Evolutionary conservation across 2,113 vertebrate species (phyloP).

Genomic region (Miniopterus natalensis): DNA sequence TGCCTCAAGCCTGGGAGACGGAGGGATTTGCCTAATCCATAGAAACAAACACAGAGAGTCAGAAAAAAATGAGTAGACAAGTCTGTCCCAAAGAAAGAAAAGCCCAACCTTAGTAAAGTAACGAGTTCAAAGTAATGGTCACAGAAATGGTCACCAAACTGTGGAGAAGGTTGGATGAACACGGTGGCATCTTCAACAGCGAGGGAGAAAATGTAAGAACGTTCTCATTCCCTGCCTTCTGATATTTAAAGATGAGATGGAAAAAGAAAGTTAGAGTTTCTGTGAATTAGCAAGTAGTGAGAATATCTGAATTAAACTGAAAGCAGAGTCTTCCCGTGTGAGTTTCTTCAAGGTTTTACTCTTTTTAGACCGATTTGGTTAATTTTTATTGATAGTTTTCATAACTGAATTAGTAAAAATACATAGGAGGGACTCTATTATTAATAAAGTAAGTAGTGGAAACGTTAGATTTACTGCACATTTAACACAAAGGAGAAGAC

Average conservation of each 20-base stretch:
- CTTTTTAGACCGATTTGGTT: background rate
- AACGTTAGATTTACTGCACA: background rate
- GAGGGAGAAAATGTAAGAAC: background rate
- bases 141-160: background rate
- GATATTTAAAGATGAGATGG: background rate
- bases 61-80: background rate
- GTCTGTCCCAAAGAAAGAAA: background rate
- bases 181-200: background rate
- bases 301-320: background rate
- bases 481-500: background rate
- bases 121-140: background rate
- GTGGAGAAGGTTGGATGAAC: background rate
- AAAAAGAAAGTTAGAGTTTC: background rate
- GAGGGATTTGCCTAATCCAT: background rate
- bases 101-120: background rate
- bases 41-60: background rate
- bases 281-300: background rate
- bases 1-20: background rate
- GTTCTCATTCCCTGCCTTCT: background rate
- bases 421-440: background rate
- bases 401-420: background rate
- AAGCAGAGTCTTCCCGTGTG: background rate
- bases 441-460: background rate
- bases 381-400: background rate
- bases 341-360: background rate